These are phyloP conservation scores for Phodopus roborovskii DNA, from an alignment of 2,113 vertebrate species.

Conservation along the genomic window DNA sequence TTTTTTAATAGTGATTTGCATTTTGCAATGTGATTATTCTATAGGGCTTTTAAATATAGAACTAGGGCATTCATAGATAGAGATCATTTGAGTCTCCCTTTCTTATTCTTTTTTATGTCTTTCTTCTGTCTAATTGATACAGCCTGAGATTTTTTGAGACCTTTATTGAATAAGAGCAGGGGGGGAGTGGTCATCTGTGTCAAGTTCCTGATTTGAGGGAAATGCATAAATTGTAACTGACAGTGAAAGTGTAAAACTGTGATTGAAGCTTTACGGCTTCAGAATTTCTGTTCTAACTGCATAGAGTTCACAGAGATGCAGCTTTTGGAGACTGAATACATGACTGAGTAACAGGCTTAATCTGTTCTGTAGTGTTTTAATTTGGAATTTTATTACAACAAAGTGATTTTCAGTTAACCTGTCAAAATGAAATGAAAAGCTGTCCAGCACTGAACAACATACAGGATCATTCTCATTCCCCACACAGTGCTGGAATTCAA, in stretches of 20 bases:
- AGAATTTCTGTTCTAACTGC: background rate
- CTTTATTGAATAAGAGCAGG: background rate
- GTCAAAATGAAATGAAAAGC: background rate
- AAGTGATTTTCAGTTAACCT: background rate
- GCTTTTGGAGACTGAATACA: background rate
- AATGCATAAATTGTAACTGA: background rate
- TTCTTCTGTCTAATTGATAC: background rate
- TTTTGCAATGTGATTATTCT: background rate
- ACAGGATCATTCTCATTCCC: no score
- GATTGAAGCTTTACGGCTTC: background rate
- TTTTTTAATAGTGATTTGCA: background rate
- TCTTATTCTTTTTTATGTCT: background rate
- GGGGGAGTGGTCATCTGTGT: background rate
- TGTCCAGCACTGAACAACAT: background rate
- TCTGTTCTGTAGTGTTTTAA: background rate
- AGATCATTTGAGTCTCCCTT: background rate
- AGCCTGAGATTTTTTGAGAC: background rate
- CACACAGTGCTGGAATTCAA: no score
- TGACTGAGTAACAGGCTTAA: background rate
- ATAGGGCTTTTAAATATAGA: background rate
- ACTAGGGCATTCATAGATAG: no score
- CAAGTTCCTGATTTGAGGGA: background rate
- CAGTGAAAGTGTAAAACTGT: background rate
- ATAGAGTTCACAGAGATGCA: background rate
- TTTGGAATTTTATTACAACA: background rate